A percentile compares a stretch with the other conserved stretches of the same genome.
Evolutionary conservation across 2,888 invertebrate species (phyloP).

Genomic region (Sericinus montela): DNA sequence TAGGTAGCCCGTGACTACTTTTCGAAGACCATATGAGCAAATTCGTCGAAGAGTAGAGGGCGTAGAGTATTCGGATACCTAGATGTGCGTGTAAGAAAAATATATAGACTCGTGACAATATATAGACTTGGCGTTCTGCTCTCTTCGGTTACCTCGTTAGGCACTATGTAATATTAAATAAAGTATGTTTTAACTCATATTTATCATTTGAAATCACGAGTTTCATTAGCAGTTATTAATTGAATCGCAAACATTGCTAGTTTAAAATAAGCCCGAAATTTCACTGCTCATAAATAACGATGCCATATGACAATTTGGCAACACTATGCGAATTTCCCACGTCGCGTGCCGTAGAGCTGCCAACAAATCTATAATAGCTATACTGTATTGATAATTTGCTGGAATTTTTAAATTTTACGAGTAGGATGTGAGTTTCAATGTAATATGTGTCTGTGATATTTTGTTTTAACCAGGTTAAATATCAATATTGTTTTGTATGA

Average conservation of each 20-base stretch:
- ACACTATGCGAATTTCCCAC: constrained; percentile 3
- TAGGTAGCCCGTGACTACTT: too few relatives aligned
- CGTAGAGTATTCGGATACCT: too few relatives aligned
- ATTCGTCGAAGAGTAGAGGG: too few relatives aligned
- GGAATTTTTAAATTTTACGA: neutral
- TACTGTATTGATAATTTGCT: neutral
- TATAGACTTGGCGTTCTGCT: too few relatives aligned
- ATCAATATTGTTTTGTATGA: neutral
- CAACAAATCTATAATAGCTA: constrained; percentile 13
- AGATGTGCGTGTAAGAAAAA: too few relatives aligned
- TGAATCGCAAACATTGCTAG: neutral
- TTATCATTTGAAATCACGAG: too few relatives aligned
- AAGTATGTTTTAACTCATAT: too few relatives aligned
- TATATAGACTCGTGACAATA: too few relatives aligned
- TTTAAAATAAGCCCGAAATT: constrained; percentile 15
- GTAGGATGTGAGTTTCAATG: neutral
- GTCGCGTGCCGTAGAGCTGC: constrained; percentile 12
- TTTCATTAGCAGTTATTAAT: too few relatives aligned
- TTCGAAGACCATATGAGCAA: too few relatives aligned
- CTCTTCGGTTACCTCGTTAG: too few relatives aligned
- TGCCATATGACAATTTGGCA: constrained; percentile 19
- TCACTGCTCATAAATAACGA: constrained; percentile 14
- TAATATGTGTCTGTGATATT: neutral
- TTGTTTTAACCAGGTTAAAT: neutral
- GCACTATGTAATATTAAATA: too few relatives aligned